Evolutionary conservation across 2,888 invertebrate genomes (phyloP).

Genomic region (Merodon equestris): DNA sequence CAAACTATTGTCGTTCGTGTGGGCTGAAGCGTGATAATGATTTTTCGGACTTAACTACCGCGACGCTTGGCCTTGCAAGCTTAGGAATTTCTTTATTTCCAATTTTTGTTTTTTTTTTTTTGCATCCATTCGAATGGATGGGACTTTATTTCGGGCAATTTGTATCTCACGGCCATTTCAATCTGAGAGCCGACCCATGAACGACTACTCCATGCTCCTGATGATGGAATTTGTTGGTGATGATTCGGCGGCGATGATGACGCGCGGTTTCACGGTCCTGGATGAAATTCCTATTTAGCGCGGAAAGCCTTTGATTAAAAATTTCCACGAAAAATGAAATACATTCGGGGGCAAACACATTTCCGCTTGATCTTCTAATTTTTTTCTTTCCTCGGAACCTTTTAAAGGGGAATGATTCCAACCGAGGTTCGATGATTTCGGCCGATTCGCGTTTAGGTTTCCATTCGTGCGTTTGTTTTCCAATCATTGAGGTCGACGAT

Average conservation of each 20-base stretch:
- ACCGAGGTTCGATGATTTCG: conserved; percentile 20
- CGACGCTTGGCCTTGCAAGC: conserved; percentile 7
- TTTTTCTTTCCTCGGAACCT: not conserved
- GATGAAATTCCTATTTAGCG: too few relatives aligned
- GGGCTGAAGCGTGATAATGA: conserved; percentile 30
- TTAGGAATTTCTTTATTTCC: conserved; percentile 20
- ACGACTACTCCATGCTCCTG: not conserved
- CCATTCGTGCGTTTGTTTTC: conserved; percentile 16
- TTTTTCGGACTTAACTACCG: conserved; percentile 32
- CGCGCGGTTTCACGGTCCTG: too few relatives aligned
- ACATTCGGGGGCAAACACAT: not conserved
- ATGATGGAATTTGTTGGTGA: conserved; percentile 1
- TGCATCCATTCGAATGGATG: not conserved
- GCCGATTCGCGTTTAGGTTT: conserved; percentile 28
- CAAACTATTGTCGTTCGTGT: conserved; percentile 29
- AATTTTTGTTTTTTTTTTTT: not conserved
- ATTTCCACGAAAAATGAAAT: not conserved
- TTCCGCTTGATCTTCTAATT: too few relatives aligned
- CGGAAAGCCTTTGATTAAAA: conserved; percentile 34
- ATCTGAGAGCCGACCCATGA: not conserved
- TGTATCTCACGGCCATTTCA: not conserved
- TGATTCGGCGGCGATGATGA: too few relatives aligned
- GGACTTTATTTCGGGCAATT: conserved; percentile 36
- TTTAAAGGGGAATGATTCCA: conserved; percentile 9
- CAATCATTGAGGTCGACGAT: conserved; percentile 29